Percentiles rank a stretch among this genome's conserved stretches.
Evolutionary conservation across 2,113 vertebrate species (phyloP).

Genomic region (Chascanopsetta lugubris): DNA sequence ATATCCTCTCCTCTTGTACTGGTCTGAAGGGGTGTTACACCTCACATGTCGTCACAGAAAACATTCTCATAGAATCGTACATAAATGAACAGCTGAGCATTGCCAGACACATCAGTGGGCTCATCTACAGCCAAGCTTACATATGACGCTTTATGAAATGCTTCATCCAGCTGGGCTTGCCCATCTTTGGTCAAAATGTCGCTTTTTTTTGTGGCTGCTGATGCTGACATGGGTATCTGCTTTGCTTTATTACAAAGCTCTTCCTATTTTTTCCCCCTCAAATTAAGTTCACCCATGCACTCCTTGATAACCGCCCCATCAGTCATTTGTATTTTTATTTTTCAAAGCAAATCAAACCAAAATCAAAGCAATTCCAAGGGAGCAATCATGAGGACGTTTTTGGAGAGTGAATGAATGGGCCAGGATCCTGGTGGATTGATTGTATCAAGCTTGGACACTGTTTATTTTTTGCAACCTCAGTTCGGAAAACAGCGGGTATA

Average conservation of each 20-base stretch:
- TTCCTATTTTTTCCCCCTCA: too few relatives aligned
- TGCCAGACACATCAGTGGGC: conserved; percentile 14
- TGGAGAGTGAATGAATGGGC: conserved; percentile 10
- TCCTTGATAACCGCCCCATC: conserved; percentile 15
- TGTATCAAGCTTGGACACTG: conserved; percentile 2
- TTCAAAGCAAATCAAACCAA: too few relatives aligned
- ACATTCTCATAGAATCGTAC: conserved; percentile 17
- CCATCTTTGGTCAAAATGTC: conserved; percentile 11
- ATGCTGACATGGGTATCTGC: conserved; percentile 4
- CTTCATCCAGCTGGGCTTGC: conserved; percentile 20
- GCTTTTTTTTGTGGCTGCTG: not conserved
- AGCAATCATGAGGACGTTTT: conserved; percentile 10
- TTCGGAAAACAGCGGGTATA: conserved; percentile 3
- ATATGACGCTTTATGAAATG: conserved; percentile 23
- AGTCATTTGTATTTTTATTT: conserved; percentile 8
- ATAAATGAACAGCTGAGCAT: conserved; percentile 14
- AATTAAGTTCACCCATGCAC: conserved; percentile 2
- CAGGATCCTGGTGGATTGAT: conserved; percentile 11
- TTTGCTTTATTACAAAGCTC: conserved; percentile 10
- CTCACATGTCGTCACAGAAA: conserved; percentile 43
- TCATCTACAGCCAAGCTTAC: conserved; percentile 44
- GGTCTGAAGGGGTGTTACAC: conserved; percentile 12
- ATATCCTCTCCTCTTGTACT: conserved; percentile 8
- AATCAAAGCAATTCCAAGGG: conserved; percentile 15
- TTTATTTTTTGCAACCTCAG: not conserved